A percentile compares a stretch with the other conserved stretches of the same genome.
These are phyloP conservation scores for Odobenus rosmarus DNA, from an alignment of 2,113 vertebrate species.

Conservation along the genomic window DNA sequence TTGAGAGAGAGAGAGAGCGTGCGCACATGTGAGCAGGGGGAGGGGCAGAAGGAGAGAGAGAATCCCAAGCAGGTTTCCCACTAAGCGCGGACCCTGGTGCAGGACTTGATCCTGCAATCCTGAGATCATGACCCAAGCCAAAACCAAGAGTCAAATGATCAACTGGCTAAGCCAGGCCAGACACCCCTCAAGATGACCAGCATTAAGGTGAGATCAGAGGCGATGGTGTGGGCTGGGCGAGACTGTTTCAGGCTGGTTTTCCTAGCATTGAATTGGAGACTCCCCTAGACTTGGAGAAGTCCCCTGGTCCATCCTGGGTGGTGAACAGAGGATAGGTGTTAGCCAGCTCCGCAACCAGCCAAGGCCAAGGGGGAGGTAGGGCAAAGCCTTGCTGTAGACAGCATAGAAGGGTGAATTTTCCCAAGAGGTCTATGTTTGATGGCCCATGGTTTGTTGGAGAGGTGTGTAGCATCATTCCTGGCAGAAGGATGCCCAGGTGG, in stretches of 20 bases:
- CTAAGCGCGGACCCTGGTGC: background rate
- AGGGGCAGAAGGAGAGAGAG: no score
- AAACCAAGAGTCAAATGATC: background rate
- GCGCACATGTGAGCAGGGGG: background rate
- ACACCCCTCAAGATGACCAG: background rate
- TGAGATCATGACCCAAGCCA: background rate
- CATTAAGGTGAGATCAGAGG: background rate
- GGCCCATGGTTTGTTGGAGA: accelerated
- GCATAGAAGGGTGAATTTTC: background rate
- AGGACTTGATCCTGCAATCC: background rate
- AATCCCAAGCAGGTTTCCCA: no score
- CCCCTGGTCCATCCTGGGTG: background rate
- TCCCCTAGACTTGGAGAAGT: background rate
- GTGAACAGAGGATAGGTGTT: background rate
- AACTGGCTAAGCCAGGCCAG: background rate
- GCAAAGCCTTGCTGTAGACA: background rate
- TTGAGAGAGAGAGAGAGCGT: background rate
- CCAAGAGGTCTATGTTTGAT: accelerated
- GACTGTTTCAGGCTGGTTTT: background rate
- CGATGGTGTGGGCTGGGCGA: background rate
- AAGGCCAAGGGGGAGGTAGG: background rate
- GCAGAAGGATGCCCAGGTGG: background rate
- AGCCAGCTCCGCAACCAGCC: background rate
- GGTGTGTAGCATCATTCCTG: background rate
- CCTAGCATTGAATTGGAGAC: background rate